Evolutionary conservation across 2,113 vertebrate genomes (phyloP), one percentile per base, ranked within the genome.

Genomic region (Oxygymnocypris stewartii): DNA sequence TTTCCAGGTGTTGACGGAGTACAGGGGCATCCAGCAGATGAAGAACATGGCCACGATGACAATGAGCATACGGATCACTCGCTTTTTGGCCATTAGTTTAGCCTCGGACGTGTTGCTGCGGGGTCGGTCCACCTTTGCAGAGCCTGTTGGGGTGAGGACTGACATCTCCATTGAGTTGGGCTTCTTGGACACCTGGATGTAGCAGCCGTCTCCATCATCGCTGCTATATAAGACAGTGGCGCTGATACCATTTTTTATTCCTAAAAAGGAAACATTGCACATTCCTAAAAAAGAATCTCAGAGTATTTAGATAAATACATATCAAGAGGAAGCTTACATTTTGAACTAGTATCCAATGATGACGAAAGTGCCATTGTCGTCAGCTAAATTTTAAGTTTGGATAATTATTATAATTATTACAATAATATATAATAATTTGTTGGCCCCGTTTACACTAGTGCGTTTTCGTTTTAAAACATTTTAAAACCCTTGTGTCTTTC

Each of bases 21-120:
- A 99, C 51, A 99, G 79, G 0, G 98, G 98, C 96, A 99, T 93
- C 97, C 98, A 99, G 89, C 97, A 99, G 54, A 97, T 85, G 88
- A 99, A 99, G 92, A 98, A 99, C 59, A 97, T 93, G 78, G 94
- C 94, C 73, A 99, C 97, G 0, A 99, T 98, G 88, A 97, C 96
- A 86, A 98, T 95, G 85, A 99, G 91, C 98, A 99, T 99, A 59
- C 97, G 96, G 88, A 99, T 97, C 74, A 99, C 97, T 0, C 97
- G 95, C 89, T 96, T 96, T 93, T 99, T 99, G 82, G 97, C 97
- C 89, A 96, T 92, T 86, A 99, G 96, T 88, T 97, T 97, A 44
- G 96, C 96, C 88, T 96, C 95, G 0, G 95, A 95, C 20, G 95
- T 94, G 91, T 96, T 97, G 89, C 95, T 91, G 20, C 97, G 94